Evolutionary conservation across 2,797 vertebrate genomes (phyloP), one percentile per base, ranked within the genome.

Genomic region (Catharus ustulatus): DNA sequence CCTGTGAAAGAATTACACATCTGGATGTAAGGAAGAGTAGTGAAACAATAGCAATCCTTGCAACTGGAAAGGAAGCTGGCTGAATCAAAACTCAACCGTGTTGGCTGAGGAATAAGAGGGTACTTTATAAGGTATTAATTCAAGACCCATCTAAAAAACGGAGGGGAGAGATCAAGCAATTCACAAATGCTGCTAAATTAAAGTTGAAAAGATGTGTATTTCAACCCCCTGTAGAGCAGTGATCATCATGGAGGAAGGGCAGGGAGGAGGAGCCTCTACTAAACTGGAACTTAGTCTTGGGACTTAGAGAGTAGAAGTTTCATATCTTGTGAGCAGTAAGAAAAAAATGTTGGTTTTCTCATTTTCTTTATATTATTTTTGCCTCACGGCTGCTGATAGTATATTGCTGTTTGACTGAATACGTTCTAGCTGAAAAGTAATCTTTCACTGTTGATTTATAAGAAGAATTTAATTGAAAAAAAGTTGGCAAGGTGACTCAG

Each of bases 371-470:
- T 46, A 34, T 74, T 24, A 26, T 49, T 49, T 49, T 91, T 94
- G 61, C 84, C 88, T 91, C 30, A 32, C 8, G 8, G 82, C 21
- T 91, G 34, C 42, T 93, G 75, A 62, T 76, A 48, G 81, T 92
- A 73, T 96, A 91, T 89, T 95, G 86, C 54, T 83, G 67, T 94
- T 91, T 93, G 84, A 96, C 68, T 59, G 58, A 91, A 36, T 72
- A 43, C 17, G 38, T 94, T 91, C 86, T 77, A 74, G 88, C 75
- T 84, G 94, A 87, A 68, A 95, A 86, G 85, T 93, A 74, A 94
- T 94, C 62, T 82, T 92, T 96, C 91, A 92, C 45, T 84, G 54
- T 75, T 95, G 88, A 96, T 96, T 95, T 96, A 82, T 93, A 96
- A 85, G 63, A 59, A 88, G 85, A 94, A 95, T 76, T 76, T 94